A percentile compares a stretch with the other conserved stretches of the same genome.
Conservation (phyloP, 2,797 vertebrate species). For the Hemitrygon akajei region DNA sequence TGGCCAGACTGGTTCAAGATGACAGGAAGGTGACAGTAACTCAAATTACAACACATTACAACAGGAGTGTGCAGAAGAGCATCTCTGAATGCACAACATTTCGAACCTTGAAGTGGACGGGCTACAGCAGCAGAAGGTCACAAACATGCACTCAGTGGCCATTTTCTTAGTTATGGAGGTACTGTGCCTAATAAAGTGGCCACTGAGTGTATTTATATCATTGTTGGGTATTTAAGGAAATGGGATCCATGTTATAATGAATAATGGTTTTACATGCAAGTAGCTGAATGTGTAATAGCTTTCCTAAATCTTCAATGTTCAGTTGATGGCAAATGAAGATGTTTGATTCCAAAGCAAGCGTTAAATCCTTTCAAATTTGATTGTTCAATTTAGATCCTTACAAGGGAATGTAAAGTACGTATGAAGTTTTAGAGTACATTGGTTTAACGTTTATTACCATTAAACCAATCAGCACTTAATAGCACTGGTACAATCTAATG, state of each 20-base stretch:
- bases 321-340: constrained; percentile 1
- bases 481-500: background rate
- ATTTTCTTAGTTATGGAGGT: too few relatives aligned
- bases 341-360: background rate
- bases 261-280: background rate
- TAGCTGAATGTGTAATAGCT: too few relatives aligned
- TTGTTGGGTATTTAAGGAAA: background rate
- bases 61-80: too few relatives aligned
- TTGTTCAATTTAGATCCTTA: constrained; percentile 14
- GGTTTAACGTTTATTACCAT: background rate
- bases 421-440: background rate
- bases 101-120: too few relatives aligned
- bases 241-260: background rate
- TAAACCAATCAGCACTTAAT: background rate
- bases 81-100: too few relatives aligned
- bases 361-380: background rate
- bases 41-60: too few relatives aligned
- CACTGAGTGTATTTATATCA: background rate
- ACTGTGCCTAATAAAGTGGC: too few relatives aligned
- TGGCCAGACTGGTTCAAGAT: too few relatives aligned
- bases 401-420: background rate
- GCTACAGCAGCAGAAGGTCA: too few relatives aligned
- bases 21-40: too few relatives aligned
- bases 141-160: too few relatives aligned
- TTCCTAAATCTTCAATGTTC: background rate